A percentile compares a stretch with the other conserved stretches of the same genome.
Conservation (phyloP, 2,113 vertebrate genomes). For the Centrocercus urophasianus region DNA sequence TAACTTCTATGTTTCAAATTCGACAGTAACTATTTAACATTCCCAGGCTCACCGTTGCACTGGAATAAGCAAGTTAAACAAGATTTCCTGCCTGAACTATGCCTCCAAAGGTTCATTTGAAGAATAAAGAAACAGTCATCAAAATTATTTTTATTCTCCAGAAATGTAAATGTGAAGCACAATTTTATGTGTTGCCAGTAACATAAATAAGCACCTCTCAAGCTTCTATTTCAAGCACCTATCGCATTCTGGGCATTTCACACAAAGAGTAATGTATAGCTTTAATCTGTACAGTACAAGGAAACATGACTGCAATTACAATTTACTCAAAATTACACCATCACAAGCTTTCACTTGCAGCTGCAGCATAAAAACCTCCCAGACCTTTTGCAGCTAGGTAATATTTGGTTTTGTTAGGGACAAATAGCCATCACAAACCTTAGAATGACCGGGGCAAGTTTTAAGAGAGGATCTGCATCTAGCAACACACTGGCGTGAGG, state of each 20-base stretch:
- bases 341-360: neutral
- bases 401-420: neutral
- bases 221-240: neutral
- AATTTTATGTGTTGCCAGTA: neutral
- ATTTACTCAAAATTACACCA: neutral
- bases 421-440: neutral
- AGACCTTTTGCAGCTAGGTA: neutral
- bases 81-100: neutral
- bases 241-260: neutral
- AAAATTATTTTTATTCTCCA: neutral
- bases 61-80: neutral
- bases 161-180: neutral
- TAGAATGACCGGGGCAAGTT: neutral
- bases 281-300: neutral
- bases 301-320: neutral
- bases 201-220: neutral
- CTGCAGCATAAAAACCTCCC: neutral
- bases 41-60: neutral
- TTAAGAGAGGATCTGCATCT: neutral
- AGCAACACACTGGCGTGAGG: neutral
- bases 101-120: neutral
- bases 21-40: neutral
- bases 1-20: neutral
- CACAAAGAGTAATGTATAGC: neutral
- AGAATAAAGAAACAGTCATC: neutral